These are phyloP conservation scores for Exephanes ischioxanthus DNA, from an alignment of 2,888 invertebrate genomes.

Conservation along the genomic window DNA sequence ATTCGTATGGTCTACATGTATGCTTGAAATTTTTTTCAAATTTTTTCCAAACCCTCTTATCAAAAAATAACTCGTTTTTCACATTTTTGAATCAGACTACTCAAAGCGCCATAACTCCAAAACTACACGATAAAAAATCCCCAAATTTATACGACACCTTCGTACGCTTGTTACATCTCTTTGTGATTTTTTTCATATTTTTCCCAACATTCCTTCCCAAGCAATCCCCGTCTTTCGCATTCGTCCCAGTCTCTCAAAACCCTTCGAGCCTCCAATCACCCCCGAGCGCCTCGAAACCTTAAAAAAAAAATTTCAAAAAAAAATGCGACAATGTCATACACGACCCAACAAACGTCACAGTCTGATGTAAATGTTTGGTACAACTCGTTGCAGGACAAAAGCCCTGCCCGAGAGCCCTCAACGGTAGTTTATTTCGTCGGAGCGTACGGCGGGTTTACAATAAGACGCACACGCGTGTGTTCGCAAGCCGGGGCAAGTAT, in stretches of 20 bases:
- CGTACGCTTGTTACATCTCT: background rate
- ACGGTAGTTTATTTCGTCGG: conserved; percentile 82
- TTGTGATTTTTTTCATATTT: background rate
- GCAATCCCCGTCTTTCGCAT: background rate
- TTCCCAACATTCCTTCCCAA: background rate
- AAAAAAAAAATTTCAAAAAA: background rate
- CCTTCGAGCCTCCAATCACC: background rate
- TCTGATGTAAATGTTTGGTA: conserved; percentile 21
- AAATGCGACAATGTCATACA: background rate
- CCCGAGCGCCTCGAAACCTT: background rate
- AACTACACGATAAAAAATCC: no score
- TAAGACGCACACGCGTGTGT: conserved; percentile 22
- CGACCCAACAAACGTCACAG: background rate
- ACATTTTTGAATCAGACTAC: no score
- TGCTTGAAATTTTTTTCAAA: no score
- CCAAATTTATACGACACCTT: no score
- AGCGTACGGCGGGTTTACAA: conserved; percentile 12
- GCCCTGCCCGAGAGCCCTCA: conserved; percentile 54
- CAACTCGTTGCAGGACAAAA: conserved; percentile 34
- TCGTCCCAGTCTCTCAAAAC: background rate
- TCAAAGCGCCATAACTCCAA: no score
- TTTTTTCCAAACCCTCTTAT: no score
- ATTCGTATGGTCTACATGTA: background rate
- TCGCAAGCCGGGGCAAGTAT: background rate
- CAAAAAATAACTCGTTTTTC: no score